Conservation (phyloP, 2,797 vertebrate species). For the Valencia hispanica region DNA sequence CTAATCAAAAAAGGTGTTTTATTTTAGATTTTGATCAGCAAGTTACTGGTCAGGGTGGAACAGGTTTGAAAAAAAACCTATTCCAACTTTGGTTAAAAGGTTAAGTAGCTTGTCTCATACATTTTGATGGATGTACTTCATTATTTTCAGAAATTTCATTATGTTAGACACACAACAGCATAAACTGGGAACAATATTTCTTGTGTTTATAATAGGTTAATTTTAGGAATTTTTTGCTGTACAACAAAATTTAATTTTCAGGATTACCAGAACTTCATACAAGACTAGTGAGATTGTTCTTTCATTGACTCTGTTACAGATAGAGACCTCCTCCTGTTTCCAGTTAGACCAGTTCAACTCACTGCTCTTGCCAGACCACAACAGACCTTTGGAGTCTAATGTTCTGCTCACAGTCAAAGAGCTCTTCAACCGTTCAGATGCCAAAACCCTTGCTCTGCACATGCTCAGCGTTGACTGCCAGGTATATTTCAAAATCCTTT, state of each 20-base stretch:
- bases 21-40: neutral
- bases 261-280: too few relatives aligned
- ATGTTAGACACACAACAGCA: too few relatives aligned
- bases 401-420: conserved; percentile 80
- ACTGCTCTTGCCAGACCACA: conserved; percentile 83
- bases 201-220: too few relatives aligned
- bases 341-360: conserved; percentile 78
- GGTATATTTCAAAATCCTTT: conserved; percentile 63
- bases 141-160: too few relatives aligned
- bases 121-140: too few relatives aligned
- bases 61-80: neutral
- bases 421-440: conserved; percentile 79
- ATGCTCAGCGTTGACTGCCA: conserved; percentile 87
- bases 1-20: neutral
- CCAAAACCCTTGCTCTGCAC: conserved; percentile 81
- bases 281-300: neutral
- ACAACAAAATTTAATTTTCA: neutral
- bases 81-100: neutral
- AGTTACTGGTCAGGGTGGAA: neutral
- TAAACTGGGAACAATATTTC: too few relatives aligned
- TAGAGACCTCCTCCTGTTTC: conserved; percentile 81
- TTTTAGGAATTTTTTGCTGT: neutral
- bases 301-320: conserved; percentile 36
- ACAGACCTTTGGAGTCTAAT: conserved; percentile 84
- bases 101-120: too few relatives aligned